Base-by-base conservation (phyloP, 2,113 vertebrate genomes). In the Micronisus gabar region DNA sequence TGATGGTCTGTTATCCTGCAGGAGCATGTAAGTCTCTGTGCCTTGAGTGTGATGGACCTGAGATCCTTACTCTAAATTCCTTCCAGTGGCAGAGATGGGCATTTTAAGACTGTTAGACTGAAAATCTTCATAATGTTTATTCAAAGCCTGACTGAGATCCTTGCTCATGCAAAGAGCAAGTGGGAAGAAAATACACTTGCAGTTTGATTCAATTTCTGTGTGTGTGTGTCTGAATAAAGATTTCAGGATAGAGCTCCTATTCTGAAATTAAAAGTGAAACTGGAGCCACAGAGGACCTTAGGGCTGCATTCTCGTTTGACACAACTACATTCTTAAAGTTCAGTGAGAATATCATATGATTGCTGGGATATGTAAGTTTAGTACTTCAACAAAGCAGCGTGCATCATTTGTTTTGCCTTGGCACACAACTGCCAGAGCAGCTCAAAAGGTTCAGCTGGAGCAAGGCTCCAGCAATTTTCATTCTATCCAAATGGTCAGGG, bases 211-310 rank as follows among this genome's bases (percentile, higher is more conserved):
- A 38, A 22, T 73, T 38, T 87, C 38, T 22, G 1, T 17, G 15
- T 22, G 4, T 16, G 8, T 59, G 40, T 75, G 8, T 48, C 22
- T 81, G 55, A 78, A 78, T 63, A 59, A 81, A 70, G 50, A 81
- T 81, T 94, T 88, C 26, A 78, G 67, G 80, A 88, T 81, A 88
- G 94, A 74, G 52, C 12, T 85, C 19, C 92, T 95, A 50, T 93
- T 93, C 91, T 90, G 94, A 76, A 94, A 91, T 86, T 50, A 88
- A 81, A 85, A 90, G 27, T 72, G 92, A 96, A 97, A 95, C 16
- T 72, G 52, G 50, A 82, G 84, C 78, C 40, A 36, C 70, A 72
- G 61, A 12, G 56, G 56, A 38, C 52, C 17, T 43, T 61, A 50
- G 74, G 41, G 20, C 66, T 87, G 84, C 40, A 59, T 47, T 63